Evolutionary conservation across 2,113 vertebrate species (phyloP).

Genomic region (Campylomormyrus tamandua): DNA sequence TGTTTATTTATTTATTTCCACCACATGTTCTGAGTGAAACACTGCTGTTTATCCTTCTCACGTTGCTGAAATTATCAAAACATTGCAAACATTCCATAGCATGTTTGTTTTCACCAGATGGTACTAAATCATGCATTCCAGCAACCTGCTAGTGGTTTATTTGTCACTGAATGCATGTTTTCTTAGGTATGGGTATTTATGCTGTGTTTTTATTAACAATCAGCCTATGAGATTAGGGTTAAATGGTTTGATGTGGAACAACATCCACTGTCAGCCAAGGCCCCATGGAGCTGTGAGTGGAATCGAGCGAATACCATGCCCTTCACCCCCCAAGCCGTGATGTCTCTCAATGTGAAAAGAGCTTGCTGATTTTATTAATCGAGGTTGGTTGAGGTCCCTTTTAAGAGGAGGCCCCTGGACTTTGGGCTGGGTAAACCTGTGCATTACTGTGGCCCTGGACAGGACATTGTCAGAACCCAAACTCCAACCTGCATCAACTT

Average conservation of each 20-base stretch:
- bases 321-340: neutral
- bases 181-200: neutral
- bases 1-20: slow-evolving; percentile 4
- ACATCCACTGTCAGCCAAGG: neutral
- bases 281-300: neutral
- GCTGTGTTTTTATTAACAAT: neutral
- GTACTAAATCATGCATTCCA: slow-evolving; percentile 18
- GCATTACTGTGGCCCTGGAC: neutral
- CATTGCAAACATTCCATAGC: slow-evolving; percentile 15
- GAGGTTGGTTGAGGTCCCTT: neutral
- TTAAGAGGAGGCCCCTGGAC: neutral
- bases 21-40: slow-evolving; percentile 22
- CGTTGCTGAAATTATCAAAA: neutral
- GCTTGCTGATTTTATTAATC: neutral
- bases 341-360: neutral
- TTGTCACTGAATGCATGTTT: neutral
- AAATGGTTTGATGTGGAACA: neutral
- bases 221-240: neutral
- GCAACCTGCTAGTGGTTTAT: neutral
- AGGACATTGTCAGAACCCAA: neutral
- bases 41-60: slow-evolving; percentile 14
- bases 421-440: neutral
- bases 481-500: neutral
- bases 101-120: slow-evolving; percentile 28
- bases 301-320: neutral